Evolutionary conservation across 2,888 invertebrate genomes (phyloP).

Genomic region (Branchipolynoe longqiensis): DNA sequence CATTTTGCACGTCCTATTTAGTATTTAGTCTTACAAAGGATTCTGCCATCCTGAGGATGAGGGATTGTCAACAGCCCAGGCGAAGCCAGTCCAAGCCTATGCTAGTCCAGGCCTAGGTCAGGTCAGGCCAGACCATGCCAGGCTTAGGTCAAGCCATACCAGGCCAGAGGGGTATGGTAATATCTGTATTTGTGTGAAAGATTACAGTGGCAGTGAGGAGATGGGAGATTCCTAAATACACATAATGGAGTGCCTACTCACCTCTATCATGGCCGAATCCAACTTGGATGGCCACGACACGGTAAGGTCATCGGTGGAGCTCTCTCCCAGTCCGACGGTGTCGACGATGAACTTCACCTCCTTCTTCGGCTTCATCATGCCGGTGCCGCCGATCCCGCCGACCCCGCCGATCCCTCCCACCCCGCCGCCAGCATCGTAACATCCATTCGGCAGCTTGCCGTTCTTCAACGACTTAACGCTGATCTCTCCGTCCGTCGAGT

Average conservation of each 20-base stretch:
- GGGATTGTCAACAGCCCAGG: too few relatives aligned
- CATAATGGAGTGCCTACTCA: too few relatives aligned
- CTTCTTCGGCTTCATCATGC: conserved; percentile 54
- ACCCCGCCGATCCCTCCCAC: too few relatives aligned
- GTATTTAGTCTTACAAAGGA: too few relatives aligned
- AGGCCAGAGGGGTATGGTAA: too few relatives aligned
- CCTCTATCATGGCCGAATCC: conserved; percentile 50
- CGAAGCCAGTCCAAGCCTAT: too few relatives aligned
- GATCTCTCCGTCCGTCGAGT: conserved; percentile 45
- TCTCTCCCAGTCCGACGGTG: conserved; percentile 27
- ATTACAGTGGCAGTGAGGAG: background rate
- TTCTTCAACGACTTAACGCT: conserved; percentile 44
- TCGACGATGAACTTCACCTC: conserved; percentile 58
- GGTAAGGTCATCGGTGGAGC: conserved; percentile 33
- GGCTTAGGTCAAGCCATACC: too few relatives aligned
- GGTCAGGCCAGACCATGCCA: too few relatives aligned
- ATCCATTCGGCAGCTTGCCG: conserved; percentile 50
- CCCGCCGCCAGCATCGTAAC: conserved; percentile 6
- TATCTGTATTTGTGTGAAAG: background rate
- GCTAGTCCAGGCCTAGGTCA: too few relatives aligned
- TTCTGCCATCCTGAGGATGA: too few relatives aligned
- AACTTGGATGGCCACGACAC: conserved; percentile 51
- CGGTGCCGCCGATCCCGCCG: too few relatives aligned
- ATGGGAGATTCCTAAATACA: background rate
- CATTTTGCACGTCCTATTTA: too few relatives aligned